Evolutionary conservation across 2,888 invertebrate species (phyloP), one percentile per base, ranked within the genome.

Genomic region (Anodontia alba): DNA sequence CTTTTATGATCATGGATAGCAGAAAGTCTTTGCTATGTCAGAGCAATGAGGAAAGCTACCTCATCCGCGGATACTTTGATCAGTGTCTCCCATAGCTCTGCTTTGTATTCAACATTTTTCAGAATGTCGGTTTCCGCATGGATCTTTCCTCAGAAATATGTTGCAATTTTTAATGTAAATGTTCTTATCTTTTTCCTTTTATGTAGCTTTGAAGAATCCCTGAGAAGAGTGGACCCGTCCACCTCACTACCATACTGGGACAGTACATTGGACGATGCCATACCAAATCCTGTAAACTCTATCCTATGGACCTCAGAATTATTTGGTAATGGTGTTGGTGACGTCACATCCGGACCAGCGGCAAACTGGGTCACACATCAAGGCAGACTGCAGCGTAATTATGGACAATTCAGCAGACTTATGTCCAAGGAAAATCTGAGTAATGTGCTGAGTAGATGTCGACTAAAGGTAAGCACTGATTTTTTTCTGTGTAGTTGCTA

Each of bases 241-340:
- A 87, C 90, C 3, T 83, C 86, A 23, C 70, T 91, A 10, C 90
- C 91, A 10, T 91, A 87, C 80, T 89, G 89, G 88, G 90, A 91
- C 81, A 81, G 81, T 38, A 84, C 87, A 10, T 77, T 90, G 20
- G 90, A 90, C 75, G 36, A 79, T 20, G 87, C 78, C 38, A 83
- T 90, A 66, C 84, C 81, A 20, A 85, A 88, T 68, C 87, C 90
- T 0, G 73, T 80, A 2, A 80, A 82, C 31, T 91, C 91, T 12
- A 76, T 82, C 42, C 43, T 91, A 29, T 91, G 89, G 89, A 79
- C 86, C 2, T 31, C 78, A 0, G 78, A 76, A 5, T 90, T 88
- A 46, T 73, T 90, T 12, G 90, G 90, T 8, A 86, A 75, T 23
- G 83, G 86, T 8, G 76, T 86, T 7, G 91, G 90, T 23, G 78